Percentiles rank a stretch among this genome's conserved stretches.
Conservation (phyloP, 2,888 invertebrate species). For the Seira musarum region DNA sequence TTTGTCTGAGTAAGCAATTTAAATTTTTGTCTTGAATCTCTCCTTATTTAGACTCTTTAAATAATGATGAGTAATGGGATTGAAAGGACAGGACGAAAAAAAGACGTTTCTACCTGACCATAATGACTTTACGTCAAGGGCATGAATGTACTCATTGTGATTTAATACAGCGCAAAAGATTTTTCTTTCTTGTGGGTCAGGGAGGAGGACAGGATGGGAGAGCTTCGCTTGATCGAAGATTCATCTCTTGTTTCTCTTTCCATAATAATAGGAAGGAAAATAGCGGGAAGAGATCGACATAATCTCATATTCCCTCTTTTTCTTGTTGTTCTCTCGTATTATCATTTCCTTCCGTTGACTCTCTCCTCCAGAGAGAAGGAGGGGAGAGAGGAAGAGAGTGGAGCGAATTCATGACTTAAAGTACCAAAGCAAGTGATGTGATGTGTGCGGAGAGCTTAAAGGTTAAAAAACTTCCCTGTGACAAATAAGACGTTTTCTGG, state of each 20-base stretch:
- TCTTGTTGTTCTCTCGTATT: constrained; percentile 35
- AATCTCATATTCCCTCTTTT: constrained; percentile 50
- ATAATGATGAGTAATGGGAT: no score
- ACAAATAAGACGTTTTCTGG: constrained; percentile 52
- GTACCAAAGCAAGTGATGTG: neutral
- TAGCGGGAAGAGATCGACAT: constrained; percentile 41
- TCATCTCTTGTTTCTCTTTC: constrained; percentile 23
- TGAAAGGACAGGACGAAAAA: no score
- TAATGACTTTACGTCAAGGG: no score
- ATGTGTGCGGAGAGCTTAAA: constrained; percentile 4
- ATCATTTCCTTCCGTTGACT: neutral
- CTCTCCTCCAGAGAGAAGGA: neutral
- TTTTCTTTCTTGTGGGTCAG: no score
- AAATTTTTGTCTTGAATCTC: no score
- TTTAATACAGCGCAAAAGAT: no score
- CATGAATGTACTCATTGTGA: no score
- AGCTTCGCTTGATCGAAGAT: neutral
- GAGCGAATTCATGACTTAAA: neutral
- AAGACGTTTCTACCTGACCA: no score
- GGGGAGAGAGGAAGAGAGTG: neutral
- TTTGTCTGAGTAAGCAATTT: no score
- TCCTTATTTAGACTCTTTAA: no score
- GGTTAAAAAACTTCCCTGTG: constrained; percentile 38
- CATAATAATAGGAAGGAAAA: constrained; percentile 42
- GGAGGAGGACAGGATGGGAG: no score